Evolutionary conservation across 2,888 invertebrate genomes (phyloP).

Genomic region (Cheilosia impressa): DNA sequence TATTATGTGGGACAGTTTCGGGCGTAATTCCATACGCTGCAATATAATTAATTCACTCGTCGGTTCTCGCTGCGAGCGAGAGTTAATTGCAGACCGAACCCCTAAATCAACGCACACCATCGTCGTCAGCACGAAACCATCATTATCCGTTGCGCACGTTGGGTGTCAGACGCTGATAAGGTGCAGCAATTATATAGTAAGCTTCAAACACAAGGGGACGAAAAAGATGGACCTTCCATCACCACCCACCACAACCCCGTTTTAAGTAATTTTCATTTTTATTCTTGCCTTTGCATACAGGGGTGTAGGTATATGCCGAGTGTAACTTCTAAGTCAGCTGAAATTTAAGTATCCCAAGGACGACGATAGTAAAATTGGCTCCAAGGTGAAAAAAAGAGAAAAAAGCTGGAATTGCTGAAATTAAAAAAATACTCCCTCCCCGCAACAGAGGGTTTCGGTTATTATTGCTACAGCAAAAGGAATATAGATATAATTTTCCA

Average conservation of each 20-base stretch:
- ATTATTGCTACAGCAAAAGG: slow-evolving; percentile 22
- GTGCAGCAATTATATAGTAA: slow-evolving; percentile 50
- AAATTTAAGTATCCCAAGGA: slow-evolving; percentile 46
- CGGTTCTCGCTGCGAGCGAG: slow-evolving; percentile 11
- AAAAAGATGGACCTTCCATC: slow-evolving; percentile 2
- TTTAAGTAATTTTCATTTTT: slow-evolving; percentile 31
- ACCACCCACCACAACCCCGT: background rate
- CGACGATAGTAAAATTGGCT: slow-evolving; percentile 40
- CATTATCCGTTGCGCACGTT: slow-evolving; percentile 30
- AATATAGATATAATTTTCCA: slow-evolving; percentile 51
- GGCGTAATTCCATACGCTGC: slow-evolving; percentile 46
- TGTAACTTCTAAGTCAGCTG: slow-evolving; percentile 42
- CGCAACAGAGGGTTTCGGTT: background rate
- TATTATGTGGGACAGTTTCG: slow-evolving; percentile 11
- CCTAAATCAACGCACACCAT: slow-evolving; percentile 49
- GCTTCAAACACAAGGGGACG: slow-evolving; percentile 12
- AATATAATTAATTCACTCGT: slow-evolving; percentile 51
- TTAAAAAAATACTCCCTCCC: background rate
- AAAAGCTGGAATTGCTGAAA: slow-evolving; percentile 28
- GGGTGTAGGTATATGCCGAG: background rate
- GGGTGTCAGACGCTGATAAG: slow-evolving; percentile 57
- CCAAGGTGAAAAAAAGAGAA: slow-evolving; percentile 5
- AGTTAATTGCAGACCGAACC: slow-evolving; percentile 47
- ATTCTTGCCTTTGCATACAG: background rate
- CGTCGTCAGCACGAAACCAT: slow-evolving; percentile 49